A percentile compares a stretch with the other conserved stretches of the same genome.
Conservation (phyloP, 2,113 vertebrate genomes). For the Phoenicopterus ruber region DNA sequence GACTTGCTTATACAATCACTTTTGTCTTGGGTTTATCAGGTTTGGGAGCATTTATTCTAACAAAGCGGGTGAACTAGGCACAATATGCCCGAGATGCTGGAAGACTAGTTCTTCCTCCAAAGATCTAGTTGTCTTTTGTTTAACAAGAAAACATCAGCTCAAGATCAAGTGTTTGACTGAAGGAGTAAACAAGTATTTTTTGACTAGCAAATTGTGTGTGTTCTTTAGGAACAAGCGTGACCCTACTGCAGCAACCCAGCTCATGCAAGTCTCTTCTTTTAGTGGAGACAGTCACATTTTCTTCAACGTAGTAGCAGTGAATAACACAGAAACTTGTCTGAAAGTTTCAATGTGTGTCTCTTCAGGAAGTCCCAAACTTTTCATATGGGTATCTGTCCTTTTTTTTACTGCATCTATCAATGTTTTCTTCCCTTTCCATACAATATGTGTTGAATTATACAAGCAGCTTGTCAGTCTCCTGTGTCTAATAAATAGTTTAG, state of each 20-base stretch:
- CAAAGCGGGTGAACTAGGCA: not conserved
- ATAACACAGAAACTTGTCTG: not conserved
- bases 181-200: not conserved
- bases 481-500: not conserved
- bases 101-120: not conserved
- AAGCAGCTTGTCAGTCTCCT: not conserved
- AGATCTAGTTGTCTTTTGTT: not conserved
- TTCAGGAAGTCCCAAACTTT: not conserved
- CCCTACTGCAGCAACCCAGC: not conserved
- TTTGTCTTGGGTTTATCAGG: not conserved
- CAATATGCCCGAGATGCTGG: not conserved
- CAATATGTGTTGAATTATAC: not conserved
- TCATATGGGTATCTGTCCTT: not conserved
- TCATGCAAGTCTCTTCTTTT: not conserved
- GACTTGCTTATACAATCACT: not conserved
- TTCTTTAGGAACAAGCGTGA: not conserved
- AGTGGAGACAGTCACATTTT: not conserved
- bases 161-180: not conserved
- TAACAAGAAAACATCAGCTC: not conserved
- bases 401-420: not conserved
- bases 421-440: not conserved
- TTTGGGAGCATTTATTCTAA: not conserved
- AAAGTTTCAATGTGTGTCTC: not conserved
- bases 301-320: not conserved
- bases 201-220: not conserved